These are phyloP conservation scores for Malurus elegans DNA, from an alignment of 2,113 vertebrate species.

Conservation along the genomic window DNA sequence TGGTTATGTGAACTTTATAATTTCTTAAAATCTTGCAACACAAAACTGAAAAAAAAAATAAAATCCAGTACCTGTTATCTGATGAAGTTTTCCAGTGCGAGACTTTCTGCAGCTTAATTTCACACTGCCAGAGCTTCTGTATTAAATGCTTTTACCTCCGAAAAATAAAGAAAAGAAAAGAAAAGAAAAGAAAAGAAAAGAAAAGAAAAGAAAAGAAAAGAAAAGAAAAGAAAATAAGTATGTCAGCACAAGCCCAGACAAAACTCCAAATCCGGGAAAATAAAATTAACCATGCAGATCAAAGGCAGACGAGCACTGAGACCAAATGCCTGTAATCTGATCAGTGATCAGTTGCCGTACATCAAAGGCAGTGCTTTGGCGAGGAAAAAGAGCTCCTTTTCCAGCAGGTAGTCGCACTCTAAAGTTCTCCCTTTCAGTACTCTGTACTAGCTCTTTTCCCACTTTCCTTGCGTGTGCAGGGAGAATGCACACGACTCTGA, in stretches of 20 bases:
- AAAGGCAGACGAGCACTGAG: constrained; percentile 83
- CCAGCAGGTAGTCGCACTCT: constrained; percentile 62
- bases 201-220: constrained; percentile 24
- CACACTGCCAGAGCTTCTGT: constrained; percentile 56
- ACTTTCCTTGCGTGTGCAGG: not conserved
- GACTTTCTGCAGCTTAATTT: constrained; percentile 54
- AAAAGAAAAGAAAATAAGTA: constrained; percentile 45
- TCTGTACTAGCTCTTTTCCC: not conserved
- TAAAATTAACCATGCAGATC: constrained; percentile 83
- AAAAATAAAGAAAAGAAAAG: constrained; percentile 37
- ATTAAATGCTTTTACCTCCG: constrained; percentile 63
- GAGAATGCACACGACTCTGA: constrained; percentile 23
- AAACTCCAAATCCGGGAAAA: constrained; percentile 80
- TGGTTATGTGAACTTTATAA: not conserved
- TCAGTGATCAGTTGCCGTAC: constrained; percentile 82
- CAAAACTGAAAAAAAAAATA: not conserved
- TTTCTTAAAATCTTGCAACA: not conserved
- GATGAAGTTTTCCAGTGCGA: constrained; percentile 55
- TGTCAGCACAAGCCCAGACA: constrained; percentile 77
- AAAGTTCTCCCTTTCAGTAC: constrained; percentile 30
- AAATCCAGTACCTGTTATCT: constrained; percentile 67
- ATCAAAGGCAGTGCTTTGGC: constrained; percentile 81
- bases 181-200: constrained; percentile 38
- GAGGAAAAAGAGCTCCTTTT: constrained; percentile 58
- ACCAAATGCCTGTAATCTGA: constrained; percentile 88